Percentiles rank a stretch among this genome's conserved stretches.
Evolutionary conservation across 2,888 invertebrate species (phyloP).

Genomic region (Andrena dorsata): DNA sequence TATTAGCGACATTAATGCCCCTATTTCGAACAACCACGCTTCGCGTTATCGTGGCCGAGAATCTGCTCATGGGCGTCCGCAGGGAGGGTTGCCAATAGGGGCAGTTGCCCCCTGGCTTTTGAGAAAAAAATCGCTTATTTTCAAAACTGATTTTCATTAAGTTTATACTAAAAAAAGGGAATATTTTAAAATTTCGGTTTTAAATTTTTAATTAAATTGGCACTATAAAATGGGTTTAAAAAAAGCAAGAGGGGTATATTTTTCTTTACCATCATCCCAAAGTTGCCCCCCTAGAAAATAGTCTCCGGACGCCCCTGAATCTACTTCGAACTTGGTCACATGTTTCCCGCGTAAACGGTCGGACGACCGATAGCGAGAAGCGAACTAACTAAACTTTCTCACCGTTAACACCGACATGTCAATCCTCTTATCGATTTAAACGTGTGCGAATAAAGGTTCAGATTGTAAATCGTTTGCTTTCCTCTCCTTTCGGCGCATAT

Average conservation of each 20-base stretch:
- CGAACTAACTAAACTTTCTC: conserved; percentile 6
- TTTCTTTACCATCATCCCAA: too few species aligned
- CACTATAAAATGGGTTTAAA: too few species aligned
- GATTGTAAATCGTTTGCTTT: neutral
- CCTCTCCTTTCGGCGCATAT: neutral
- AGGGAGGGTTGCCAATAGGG: too few species aligned
- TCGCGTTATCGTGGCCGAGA: neutral
- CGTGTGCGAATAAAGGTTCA: conserved; percentile 33
- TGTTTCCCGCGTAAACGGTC: neutral
- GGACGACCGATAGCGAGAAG: neutral
- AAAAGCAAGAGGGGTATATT: too few species aligned
- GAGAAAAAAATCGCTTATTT: too few species aligned
- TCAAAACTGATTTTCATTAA: too few species aligned
- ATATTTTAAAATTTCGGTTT: too few species aligned
- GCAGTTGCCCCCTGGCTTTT: too few species aligned
- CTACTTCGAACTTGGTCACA: neutral
- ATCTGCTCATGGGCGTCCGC: too few species aligned
- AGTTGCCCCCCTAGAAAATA: too few species aligned
- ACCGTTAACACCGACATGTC: conserved; percentile 21
- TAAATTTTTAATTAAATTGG: too few species aligned
- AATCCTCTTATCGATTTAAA: conserved; percentile 29
- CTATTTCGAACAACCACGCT: neutral
- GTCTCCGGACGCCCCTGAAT: neutral
- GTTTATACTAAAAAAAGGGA: too few species aligned
- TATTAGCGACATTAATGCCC: neutral